Conservation (phyloP, 2,797 vertebrate species). For the Myiothlypis chrysogaster region DNA sequence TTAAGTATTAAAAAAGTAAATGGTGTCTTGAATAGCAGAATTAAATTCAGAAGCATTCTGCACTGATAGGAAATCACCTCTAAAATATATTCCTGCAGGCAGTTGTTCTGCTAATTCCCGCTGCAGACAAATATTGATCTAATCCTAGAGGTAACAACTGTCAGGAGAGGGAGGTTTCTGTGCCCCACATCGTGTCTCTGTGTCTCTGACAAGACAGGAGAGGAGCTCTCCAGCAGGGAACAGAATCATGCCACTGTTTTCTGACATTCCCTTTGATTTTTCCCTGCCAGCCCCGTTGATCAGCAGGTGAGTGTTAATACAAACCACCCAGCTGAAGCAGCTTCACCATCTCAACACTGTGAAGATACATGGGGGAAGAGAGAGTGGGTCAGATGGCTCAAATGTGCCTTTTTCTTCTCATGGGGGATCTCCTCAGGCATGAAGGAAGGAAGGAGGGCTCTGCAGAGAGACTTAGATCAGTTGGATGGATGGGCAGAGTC, state of each 20-base stretch:
- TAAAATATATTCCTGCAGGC: constrained; percentile 24
- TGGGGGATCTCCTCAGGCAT: neutral
- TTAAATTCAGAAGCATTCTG: constrained; percentile 43
- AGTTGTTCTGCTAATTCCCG: constrained; percentile 51
- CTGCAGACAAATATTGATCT: constrained; percentile 18
- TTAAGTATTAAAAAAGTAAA: constrained; percentile 55
- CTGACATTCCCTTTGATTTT: constrained; percentile 26
- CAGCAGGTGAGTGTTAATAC: neutral
- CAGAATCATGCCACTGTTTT: constrained; percentile 20
- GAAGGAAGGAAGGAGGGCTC: too few relatives aligned
- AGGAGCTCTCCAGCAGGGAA: constrained; percentile 13
- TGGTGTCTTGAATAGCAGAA: constrained; percentile 40
- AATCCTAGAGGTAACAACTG: constrained; percentile 57
- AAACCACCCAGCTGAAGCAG: neutral
- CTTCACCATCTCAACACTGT: neutral
- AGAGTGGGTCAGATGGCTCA: neutral
- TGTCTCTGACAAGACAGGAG: neutral
- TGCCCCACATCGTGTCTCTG: neutral
- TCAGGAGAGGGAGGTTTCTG: neutral
- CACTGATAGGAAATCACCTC: constrained; percentile 18
- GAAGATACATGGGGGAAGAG: neutral
- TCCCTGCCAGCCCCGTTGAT: neutral
- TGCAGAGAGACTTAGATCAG: too few relatives aligned
- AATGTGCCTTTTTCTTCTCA: neutral
- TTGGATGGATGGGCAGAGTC: too few relatives aligned